phyloP scores from a whole-genome alignment of 2,797 vertebrate genomes.

The Acrossocheilus wenchowensis region DNA sequence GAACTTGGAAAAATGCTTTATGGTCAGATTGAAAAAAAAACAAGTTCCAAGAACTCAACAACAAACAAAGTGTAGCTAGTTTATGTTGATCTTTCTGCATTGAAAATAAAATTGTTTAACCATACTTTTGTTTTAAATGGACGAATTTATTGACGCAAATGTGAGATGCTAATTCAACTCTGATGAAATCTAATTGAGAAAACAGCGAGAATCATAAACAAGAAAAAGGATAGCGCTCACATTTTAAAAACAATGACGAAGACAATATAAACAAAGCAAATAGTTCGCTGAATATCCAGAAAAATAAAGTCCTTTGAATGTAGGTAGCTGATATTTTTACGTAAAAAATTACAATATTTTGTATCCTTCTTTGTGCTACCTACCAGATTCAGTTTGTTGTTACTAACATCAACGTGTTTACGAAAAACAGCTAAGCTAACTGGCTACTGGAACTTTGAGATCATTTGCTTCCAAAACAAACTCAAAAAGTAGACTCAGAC shows the following conservation, averaged over 20 bases:
- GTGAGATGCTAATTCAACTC: not conserved
- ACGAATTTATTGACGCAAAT: not conserved
- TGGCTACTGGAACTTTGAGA: not conserved
- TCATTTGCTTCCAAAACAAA: not conserved
- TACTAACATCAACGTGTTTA: not conserved
- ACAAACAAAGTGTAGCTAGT: not conserved
- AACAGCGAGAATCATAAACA: not conserved
- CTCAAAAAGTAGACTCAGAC: not conserved
- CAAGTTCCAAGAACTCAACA: no score
- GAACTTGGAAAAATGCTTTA: not conserved
- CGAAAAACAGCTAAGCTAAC: not conserved
- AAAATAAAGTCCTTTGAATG: not conserved
- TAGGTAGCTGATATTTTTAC: not conserved
- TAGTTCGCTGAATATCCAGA: not conserved
- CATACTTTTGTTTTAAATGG: not conserved
- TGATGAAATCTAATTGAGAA: not conserved
- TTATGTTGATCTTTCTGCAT: not conserved
- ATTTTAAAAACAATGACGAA: not conserved
- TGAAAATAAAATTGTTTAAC: not conserved
- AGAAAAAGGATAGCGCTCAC: not conserved
- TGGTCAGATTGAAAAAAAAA: no score
- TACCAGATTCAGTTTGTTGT: not conserved
- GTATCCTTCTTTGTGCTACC: not conserved
- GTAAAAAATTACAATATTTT: not conserved
- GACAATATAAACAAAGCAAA: not conserved